Conservation (phyloP, 2,888 invertebrate genomes). For the Andricus quercusramuli region DNA sequence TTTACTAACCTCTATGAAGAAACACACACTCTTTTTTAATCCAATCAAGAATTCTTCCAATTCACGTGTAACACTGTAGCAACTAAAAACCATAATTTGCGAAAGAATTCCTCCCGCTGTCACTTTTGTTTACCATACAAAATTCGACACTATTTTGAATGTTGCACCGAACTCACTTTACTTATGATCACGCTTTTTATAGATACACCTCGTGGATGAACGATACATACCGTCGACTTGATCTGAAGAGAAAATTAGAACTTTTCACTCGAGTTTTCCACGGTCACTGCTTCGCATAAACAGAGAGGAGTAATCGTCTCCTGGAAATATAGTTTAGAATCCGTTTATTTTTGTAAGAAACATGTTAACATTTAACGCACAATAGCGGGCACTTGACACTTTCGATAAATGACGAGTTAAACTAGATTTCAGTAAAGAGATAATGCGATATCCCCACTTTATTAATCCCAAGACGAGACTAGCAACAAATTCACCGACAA, state of each 20-base stretch:
- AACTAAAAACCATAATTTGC: conserved; percentile 49
- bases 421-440: conserved; percentile 30
- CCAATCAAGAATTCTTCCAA: conserved; percentile 11
- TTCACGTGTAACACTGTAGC: conserved; percentile 3
- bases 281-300: conserved; percentile 57
- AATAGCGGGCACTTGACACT: background rate
- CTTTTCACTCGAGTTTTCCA: conserved; percentile 51
- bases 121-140: conserved; percentile 69
- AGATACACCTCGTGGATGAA: background rate
- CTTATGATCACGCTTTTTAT: background rate
- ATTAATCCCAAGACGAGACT: conserved; percentile 37
- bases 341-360: conserved; percentile 24
- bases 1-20: conserved; percentile 26
- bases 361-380: background rate
- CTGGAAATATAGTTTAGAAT: conserved; percentile 10
- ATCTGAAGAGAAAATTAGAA: conserved; percentile 5
- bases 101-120: conserved; percentile 63
- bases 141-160: conserved; percentile 31
- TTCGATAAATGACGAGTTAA: conserved; percentile 11
- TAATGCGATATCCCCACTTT: conserved; percentile 35
- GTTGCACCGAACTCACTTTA: background rate
- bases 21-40: background rate
- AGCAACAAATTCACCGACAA: conserved; percentile 67
- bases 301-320: conserved; percentile 48
- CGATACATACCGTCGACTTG: background rate